These are phyloP conservation scores for Lepidothrix coronata DNA, from an alignment of 2,113 vertebrate species.

Conservation along the genomic window DNA sequence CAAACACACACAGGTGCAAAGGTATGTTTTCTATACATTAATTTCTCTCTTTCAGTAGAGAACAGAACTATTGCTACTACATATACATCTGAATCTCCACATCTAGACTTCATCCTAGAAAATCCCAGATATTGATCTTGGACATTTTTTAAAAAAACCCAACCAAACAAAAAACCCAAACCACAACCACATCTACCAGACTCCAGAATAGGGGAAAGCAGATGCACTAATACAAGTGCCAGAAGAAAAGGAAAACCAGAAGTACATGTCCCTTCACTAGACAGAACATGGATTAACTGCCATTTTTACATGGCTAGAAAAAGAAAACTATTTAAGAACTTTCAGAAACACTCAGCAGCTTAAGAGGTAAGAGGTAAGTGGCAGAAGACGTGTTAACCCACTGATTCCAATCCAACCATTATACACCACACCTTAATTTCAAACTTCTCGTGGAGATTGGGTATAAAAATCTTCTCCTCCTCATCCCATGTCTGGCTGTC, in stretches of 20 bases:
- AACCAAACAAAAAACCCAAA: neutral
- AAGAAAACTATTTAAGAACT: neutral
- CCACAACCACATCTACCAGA: neutral
- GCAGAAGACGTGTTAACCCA: neutral
- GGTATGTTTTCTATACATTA: rapidly evolving
- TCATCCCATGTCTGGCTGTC: constrained; percentile 93
- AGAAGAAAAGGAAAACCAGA: neutral
- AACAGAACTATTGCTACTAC: neutral
- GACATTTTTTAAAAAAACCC: neutral
- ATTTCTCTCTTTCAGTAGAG: neutral
- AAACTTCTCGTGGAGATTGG: constrained; percentile 87
- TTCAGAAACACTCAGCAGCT: neutral
- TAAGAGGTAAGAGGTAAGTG: neutral
- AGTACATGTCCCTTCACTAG: neutral
- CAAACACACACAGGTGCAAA: neutral
- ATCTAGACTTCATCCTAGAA: neutral
- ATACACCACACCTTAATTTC: constrained; percentile 88
- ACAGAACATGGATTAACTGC: neutral
- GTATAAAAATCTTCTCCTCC: constrained; percentile 90
- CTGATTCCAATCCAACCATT: neutral
- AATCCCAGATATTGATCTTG: neutral
- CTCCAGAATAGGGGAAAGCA: neutral
- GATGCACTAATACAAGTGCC: too few species aligned
- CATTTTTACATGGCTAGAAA: neutral
- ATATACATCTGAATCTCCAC: neutral